A percentile compares a stretch with the other conserved stretches of the same genome.
Evolutionary conservation across 1,140 invertebrate species (phyloP).

Genomic region (Radopholus similis): DNA sequence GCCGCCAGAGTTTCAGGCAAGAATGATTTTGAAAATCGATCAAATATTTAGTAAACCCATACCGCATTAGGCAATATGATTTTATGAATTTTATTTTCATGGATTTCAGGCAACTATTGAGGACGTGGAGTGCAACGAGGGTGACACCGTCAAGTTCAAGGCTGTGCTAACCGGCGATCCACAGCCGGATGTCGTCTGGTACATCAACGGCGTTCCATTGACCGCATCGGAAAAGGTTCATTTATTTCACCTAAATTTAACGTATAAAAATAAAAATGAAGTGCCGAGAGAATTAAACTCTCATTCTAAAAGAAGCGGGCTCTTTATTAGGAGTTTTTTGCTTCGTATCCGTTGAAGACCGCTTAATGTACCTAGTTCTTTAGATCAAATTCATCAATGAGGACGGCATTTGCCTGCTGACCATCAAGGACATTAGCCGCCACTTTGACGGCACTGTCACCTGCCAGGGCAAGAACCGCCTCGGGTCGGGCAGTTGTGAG

Average conservation of each 20-base stretch:
- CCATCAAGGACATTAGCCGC: constrained; percentile 56
- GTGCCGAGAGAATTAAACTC: too few relatives aligned
- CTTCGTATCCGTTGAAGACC: too few relatives aligned
- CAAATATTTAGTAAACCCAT: too few relatives aligned
- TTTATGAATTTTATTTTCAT: background rate
- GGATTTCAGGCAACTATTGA: constrained; percentile 48
- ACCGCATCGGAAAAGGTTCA: constrained; percentile 49
- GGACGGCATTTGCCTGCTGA: constrained; percentile 59
- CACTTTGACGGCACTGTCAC: constrained; percentile 60
- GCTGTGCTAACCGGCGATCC: constrained; percentile 74
- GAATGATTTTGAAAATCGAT: background rate
- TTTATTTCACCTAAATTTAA: too few relatives aligned
- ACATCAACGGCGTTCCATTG: constrained; percentile 63
- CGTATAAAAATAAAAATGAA: too few relatives aligned
- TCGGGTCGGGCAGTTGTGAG: constrained; percentile 50
- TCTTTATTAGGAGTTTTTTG: too few relatives aligned
- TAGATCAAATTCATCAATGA: constrained; percentile 51
- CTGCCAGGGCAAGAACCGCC: constrained; percentile 54
- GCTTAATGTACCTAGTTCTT: background rate
- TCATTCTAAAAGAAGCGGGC: too few relatives aligned
- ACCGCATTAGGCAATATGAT: background rate
- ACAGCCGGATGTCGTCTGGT: constrained; percentile 68
- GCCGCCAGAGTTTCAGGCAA: constrained; percentile 52
- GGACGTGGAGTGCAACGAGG: constrained; percentile 60
- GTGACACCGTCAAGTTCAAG: constrained; percentile 59